A percentile compares a stretch with the other conserved stretches of the same genome.
Conservation (phyloP, 2,113 vertebrate genomes). For the Alligator mississippiensis region DNA sequence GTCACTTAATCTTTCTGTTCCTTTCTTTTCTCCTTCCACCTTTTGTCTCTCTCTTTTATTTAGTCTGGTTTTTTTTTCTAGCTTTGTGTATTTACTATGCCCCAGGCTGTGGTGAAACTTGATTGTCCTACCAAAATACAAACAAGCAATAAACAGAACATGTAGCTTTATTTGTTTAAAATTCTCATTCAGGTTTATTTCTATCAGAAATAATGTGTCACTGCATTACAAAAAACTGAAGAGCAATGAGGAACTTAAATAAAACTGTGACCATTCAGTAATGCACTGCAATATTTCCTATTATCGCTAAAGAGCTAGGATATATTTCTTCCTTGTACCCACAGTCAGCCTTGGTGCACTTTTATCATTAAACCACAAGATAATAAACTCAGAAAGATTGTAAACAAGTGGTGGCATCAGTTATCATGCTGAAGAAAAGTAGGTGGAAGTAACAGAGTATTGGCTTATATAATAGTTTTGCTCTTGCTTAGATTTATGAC, state of each 20-base stretch:
- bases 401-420: background rate
- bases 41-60: background rate
- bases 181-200: background rate
- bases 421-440: background rate
- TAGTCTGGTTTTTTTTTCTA: background rate
- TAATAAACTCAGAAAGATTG: background rate
- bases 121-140: background rate
- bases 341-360: background rate
- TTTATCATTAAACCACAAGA: background rate
- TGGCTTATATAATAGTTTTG: background rate
- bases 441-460: background rate
- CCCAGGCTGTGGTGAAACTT: background rate
- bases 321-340: background rate
- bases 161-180: background rate
- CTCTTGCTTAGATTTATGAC: background rate
- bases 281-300: conserved; percentile 1
- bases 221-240: conserved; percentile 11
- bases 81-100: background rate
- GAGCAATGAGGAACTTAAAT: conserved; percentile 21
- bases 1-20: background rate
- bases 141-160: background rate
- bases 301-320: background rate
- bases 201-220: conserved; percentile 47
- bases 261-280: conserved; percentile 3
- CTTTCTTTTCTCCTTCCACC: background rate